Percentiles rank a stretch among this genome's conserved stretches.
phyloP scores from a whole-genome alignment of 2,113 vertebrate species.

The Tylochromis polylepis region DNA sequence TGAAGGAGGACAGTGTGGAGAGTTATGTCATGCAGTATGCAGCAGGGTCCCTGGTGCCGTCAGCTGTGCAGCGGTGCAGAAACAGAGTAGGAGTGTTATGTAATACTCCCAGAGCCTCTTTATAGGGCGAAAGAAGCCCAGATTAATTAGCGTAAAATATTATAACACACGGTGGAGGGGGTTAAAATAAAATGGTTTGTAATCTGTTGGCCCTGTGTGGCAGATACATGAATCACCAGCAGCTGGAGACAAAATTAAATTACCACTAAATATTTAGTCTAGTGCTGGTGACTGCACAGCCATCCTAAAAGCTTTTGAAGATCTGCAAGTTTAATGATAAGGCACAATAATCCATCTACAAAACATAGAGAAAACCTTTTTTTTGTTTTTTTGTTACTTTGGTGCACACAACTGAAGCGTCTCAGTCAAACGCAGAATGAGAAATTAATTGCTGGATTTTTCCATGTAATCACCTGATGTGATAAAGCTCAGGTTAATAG shows the following conservation, averaged over 20 bases:
- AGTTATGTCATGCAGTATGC: constrained; percentile 40
- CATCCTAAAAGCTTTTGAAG: background rate
- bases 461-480: background rate
- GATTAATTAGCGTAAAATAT: background rate
- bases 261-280: background rate
- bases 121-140: background rate
- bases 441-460: background rate
- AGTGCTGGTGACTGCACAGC: background rate
- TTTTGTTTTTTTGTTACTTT: background rate
- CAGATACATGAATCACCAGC: background rate
- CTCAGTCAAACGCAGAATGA: background rate
- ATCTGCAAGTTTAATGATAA: background rate
- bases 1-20: background rate
- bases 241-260: background rate
- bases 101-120: constrained; percentile 16
- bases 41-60: background rate
- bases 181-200: background rate
- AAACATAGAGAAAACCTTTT: background rate
- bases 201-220: background rate
- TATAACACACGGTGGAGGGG: background rate
- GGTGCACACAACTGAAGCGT: background rate
- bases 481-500: background rate
- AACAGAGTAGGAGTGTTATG: constrained; percentile 10
- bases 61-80: constrained; percentile 32
- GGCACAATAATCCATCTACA: background rate